Base-by-base conservation (phyloP, 2,113 vertebrate species). In the Nothoprocta perdicaria region DNA sequence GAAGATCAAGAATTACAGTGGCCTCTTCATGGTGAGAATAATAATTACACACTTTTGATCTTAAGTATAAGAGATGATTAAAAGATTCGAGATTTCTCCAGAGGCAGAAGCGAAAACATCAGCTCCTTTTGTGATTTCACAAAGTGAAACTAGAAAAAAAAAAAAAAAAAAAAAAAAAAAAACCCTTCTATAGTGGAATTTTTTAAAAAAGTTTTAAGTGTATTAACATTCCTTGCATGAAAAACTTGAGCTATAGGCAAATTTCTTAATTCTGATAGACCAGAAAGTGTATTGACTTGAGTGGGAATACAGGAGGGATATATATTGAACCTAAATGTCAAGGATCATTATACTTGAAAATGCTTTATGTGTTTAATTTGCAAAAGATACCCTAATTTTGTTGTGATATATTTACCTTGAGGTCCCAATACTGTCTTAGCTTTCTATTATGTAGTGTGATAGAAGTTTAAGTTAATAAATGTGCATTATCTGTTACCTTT, bases 1-100 rank as follows among this genome's bases (percentile, higher is more conserved):
- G 99, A 99, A 97, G 99, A 99, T 94, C 99, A 99, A 92, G 99
- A 99, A 94, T 95, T 99, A 91, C 99, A 99, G 95, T 99, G 99
- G 99, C 99, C 99, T 67, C 98, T 99, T 75, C 99, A 99, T 77
- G 99, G 99, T 99, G 93, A 97, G 97, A 67, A 48, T 27, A 40
- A 21, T 45, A 77, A 27, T 14, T 71, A 52, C 19, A 8, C 4
- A 2, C 12, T 66, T 73, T 26, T 75, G 43, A 33, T 67, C 60
- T 74, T 52, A 74, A 87, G 31, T 73, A 33, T 53, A 71, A 35
- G 45, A 21, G 77, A 75, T 62, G 41, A 9, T 24, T 16, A n/a
- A 29, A 35, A 77, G n/a, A n/a, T n/a, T n/a, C n/a, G n/a, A n/a
- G n/a, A n/a, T n/a, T n/a, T n/a, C n/a, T n/a, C n/a, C n/a, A n/a